Conservation (phyloP, 2,888 invertebrate genomes). For the Acronicta psi region DNA sequence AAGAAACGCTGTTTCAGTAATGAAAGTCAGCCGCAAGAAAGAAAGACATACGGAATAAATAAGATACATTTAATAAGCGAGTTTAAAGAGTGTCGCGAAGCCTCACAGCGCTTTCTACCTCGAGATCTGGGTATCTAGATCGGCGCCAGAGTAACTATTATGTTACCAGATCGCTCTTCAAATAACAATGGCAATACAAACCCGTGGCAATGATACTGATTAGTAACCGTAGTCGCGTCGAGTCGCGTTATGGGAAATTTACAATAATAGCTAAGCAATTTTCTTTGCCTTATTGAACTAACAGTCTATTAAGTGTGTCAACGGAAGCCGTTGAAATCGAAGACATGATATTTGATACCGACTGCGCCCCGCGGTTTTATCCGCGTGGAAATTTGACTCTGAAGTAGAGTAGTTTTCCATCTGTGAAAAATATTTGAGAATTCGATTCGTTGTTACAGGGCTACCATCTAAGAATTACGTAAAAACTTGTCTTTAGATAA, state of each 20-base stretch:
- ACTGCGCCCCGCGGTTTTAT: no score
- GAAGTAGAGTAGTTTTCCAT: no score
- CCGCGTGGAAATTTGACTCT: no score
- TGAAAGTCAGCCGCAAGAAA: slow-evolving; percentile 4
- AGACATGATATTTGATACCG: no score
- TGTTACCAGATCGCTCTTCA: slow-evolving; percentile 64
- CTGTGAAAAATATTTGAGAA: no score
- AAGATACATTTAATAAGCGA: slow-evolving; percentile 42
- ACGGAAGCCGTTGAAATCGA: slow-evolving; percentile 27
- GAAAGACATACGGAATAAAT: slow-evolving; percentile 14
- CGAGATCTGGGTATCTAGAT: slow-evolving; percentile 81
- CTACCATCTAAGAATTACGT: no score
- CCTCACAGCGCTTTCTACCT: slow-evolving; percentile 68
- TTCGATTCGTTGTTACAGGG: no score
- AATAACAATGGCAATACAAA: slow-evolving; percentile 66
- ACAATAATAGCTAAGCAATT: slow-evolving; percentile 41
- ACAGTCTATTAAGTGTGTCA: slow-evolving; percentile 48
- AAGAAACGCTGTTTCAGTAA: neutral
- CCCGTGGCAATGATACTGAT: slow-evolving; percentile 73
- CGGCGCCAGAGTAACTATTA: slow-evolving; percentile 70
- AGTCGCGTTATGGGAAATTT: slow-evolving; percentile 50
- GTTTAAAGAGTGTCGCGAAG: slow-evolving; percentile 50
- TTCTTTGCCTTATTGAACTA: slow-evolving; percentile 40
- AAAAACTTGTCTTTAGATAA: no score
- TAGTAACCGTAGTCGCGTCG: slow-evolving; percentile 58